Evolutionary conservation across 23 tunicate species (phyloP).

Genomic region (Botrylloides violaceus): DNA sequence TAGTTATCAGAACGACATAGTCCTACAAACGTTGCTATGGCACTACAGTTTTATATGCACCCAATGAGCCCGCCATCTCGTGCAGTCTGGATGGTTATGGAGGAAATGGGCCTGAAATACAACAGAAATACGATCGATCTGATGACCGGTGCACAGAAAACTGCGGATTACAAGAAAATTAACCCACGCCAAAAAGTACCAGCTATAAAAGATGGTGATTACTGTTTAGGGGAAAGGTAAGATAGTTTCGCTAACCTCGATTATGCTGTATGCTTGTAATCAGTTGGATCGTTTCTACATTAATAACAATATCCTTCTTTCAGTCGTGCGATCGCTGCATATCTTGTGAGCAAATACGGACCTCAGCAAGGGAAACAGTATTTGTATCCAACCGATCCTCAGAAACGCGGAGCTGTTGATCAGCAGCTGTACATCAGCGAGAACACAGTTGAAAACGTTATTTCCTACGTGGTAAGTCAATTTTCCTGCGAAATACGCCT

Average conservation of each 20-base stretch:
- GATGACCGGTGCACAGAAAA: slow-evolving; percentile 15
- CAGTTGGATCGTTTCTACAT: neutral
- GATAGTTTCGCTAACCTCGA: neutral
- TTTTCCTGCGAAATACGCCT: too few species aligned
- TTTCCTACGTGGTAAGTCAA: slow-evolving; percentile 9
- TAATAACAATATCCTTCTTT: neutral
- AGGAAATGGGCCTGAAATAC: slow-evolving; percentile 23
- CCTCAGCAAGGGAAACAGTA: slow-evolving; percentile 12
- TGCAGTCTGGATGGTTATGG: slow-evolving; percentile 17
- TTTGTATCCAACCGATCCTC: slow-evolving; percentile 44
- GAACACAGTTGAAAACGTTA: neutral
- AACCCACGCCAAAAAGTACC: slow-evolving; percentile 27
- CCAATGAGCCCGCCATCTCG: slow-evolving; percentile 27
- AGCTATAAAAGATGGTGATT: slow-evolving; percentile 31
- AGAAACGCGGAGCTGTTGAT: slow-evolving; percentile 34
- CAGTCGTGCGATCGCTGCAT: slow-evolving; percentile 67
- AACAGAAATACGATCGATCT: slow-evolving; percentile 17
- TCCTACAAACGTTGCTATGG: too few species aligned
- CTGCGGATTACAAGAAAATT: slow-evolving; percentile 17
- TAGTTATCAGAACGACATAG: too few species aligned
- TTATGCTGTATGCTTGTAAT: neutral
- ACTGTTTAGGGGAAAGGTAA: slow-evolving; percentile 22
- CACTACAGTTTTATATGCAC: too few species aligned
- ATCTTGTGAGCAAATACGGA: slow-evolving; percentile 49
- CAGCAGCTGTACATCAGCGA: slow-evolving; percentile 21